Evolutionary conservation across 2,113 vertebrate species (phyloP).

Genomic region (Poeciliopsis turrubarensis): DNA sequence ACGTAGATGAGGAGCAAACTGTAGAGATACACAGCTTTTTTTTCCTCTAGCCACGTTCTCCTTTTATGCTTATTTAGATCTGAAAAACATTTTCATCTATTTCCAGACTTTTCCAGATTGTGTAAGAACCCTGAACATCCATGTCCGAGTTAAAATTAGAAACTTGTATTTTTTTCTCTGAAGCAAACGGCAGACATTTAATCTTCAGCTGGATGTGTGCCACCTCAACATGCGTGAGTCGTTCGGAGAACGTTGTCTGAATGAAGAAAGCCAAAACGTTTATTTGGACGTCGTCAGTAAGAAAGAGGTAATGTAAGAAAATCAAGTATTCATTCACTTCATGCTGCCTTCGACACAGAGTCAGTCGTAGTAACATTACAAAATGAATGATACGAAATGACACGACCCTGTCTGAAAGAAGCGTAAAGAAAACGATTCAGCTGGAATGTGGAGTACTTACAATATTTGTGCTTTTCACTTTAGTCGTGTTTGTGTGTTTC

Average conservation of each 20-base stretch:
- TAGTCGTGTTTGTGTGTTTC: not conserved
- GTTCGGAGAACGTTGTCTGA: constrained; percentile 8
- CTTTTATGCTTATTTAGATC: too few relatives aligned
- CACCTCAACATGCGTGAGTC: not conserved
- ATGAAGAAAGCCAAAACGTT: not conserved
- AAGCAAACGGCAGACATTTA: not conserved
- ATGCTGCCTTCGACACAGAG: not conserved
- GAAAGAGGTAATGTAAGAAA: not conserved
- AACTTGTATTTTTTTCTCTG: not conserved
- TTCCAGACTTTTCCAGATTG: too few relatives aligned
- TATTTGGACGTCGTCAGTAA: not conserved
- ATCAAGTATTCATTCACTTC: not conserved
- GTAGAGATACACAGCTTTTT: too few relatives aligned
- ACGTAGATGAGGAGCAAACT: not conserved
- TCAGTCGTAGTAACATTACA: not conserved
- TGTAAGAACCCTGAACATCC: not conserved
- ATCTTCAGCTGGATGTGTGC: not conserved
- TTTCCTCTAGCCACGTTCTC: too few relatives aligned
- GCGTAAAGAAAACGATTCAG: not conserved
- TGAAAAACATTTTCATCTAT: too few relatives aligned
- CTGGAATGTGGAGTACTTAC: not conserved
- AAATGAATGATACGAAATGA: not conserved
- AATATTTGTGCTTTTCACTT: not conserved
- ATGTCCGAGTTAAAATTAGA: not conserved
- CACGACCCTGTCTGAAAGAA: not conserved